Evolutionary conservation across 2,888 invertebrate species (phyloP), one percentile per base, ranked within the genome.

Genomic region (Tachystola acroxantha): DNA sequence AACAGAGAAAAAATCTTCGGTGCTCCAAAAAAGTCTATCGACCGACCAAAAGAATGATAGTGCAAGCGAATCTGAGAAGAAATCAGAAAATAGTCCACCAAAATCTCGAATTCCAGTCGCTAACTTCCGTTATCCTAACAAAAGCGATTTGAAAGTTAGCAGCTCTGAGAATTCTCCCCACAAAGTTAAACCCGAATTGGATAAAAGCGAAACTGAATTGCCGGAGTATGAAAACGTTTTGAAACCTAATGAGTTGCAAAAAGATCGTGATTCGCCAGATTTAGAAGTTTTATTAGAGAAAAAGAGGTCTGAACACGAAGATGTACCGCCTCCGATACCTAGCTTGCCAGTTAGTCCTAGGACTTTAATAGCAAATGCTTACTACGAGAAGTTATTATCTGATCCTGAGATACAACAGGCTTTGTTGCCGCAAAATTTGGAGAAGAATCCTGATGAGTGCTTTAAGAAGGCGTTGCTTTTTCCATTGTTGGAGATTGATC

Each of bases 401-500:
- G 95, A 96, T 57, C 91, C 94, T 0, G 95, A 96, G 47, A 93
- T 97, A 32, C 93, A 94, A 49, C 92, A 69, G 49, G 93, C 94
- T 0, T 78, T 97, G 22, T 89, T 92, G 22, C 94, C 95, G 0
- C 93, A 94, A 41, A 93, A 94, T 46, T 89, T 96, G 53, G 95
- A 97, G 58, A 91, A 92, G 56, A 94, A 95, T 63, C 96, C 97
- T 0, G 97, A 97, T 57, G 96, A 96, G 57, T 96, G 96, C 36
- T 93, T 98, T 64, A 95, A 96, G 61, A 92, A 94, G 59, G 95
- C 96, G 0, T 85, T 98, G 0, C 79, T 98, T 10, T 94, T 95
- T 58, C 98, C 98, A 0, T 82, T 98, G 16, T 75, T 95, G 27
- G 95, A 96, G 65, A 90, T 97, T 5, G 94, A 93, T 40, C 94